Conservation (phyloP, 30 jellyfish, hydroid and myxozoan genomes). For the Sanderia malayensis region DNA sequence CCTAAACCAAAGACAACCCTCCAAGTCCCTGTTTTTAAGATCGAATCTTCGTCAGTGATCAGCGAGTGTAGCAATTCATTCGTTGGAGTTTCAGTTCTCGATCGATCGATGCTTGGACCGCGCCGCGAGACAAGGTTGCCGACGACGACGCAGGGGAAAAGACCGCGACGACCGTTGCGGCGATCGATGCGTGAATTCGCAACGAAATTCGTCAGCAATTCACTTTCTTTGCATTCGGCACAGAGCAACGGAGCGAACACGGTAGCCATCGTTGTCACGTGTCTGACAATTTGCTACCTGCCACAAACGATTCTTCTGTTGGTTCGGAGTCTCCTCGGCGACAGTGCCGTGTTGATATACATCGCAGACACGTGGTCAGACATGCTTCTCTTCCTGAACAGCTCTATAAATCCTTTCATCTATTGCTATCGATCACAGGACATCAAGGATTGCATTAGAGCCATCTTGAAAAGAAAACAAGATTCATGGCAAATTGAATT, state of each 20-base stretch:
- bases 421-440: slow-evolving; percentile 41
- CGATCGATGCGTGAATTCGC: slow-evolving; percentile 21
- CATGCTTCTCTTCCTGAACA: slow-evolving; percentile 27
- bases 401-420: slow-evolving; percentile 41
- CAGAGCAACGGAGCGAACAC: slow-evolving; percentile 31
- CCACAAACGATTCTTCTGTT: slow-evolving; percentile 27
- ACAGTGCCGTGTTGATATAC: slow-evolving; percentile 17
- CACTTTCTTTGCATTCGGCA: not conserved
- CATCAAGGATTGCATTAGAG: not conserved
- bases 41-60: not conserved
- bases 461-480: not conserved
- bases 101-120: not conserved
- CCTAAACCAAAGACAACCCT: not conserved
- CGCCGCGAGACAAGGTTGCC: not conserved
- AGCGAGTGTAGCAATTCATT: not conserved
- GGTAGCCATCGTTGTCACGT: slow-evolving; percentile 5
- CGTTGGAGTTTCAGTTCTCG: not conserved
- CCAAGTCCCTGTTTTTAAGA: not conserved
- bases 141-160: not conserved
- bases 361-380: slow-evolving; percentile 55
- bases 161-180: slow-evolving; percentile 3
- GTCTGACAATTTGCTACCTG: slow-evolving; percentile 8
- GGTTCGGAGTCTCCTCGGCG: slow-evolving; percentile 33
- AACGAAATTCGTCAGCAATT: slow-evolving; percentile 14
- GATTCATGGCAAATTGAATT: slow-evolving; percentile 1